Conservation (phyloP, 2,797 vertebrate genomes). For the Odontamblyopus lacepedii region DNA sequence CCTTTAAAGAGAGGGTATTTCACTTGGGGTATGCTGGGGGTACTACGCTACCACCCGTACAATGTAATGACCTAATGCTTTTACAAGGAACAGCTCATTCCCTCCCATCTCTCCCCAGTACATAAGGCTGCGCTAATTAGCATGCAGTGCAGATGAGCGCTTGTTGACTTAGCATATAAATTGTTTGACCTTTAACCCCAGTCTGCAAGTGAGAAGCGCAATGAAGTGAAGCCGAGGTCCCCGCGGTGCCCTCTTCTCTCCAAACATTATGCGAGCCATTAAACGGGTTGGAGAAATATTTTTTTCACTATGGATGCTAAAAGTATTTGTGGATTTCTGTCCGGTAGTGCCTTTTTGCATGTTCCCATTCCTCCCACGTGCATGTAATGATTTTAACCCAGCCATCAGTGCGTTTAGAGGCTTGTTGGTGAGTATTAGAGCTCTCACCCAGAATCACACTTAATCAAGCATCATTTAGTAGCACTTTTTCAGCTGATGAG, state of each 20-base stretch:
- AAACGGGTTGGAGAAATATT: slow-evolving; percentile 7
- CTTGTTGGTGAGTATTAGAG: background rate
- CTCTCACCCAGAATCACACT: slow-evolving; percentile 12
- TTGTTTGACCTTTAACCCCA: slow-evolving; percentile 52
- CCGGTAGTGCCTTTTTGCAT: background rate
- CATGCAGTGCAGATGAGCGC: slow-evolving; percentile 49
- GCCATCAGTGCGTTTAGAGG: background rate
- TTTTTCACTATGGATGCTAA: slow-evolving; percentile 3
- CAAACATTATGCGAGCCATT: slow-evolving; percentile 19
- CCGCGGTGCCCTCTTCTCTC: slow-evolving; percentile 16
- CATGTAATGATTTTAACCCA: background rate
- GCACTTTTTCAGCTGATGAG: background rate
- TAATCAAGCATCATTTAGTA: background rate
- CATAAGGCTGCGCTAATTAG: slow-evolving; percentile 57
- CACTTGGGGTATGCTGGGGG: too few relatives aligned
- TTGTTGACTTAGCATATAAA: slow-evolving; percentile 54
- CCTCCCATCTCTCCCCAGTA: slow-evolving; percentile 31
- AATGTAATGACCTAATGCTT: background rate
- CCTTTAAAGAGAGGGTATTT: too few relatives aligned
- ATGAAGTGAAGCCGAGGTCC: slow-evolving; percentile 34
- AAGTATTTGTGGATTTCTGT: background rate
- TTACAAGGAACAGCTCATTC: background rate
- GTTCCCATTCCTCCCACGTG: slow-evolving; percentile 5
- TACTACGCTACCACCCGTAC: too few relatives aligned
- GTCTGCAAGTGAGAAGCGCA: slow-evolving; percentile 31